Percentiles rank a stretch among this genome's conserved stretches.
These are phyloP conservation scores for Polymixis lichenea DNA, from an alignment of 2,888 invertebrate genomes.

Conservation along the genomic window DNA sequence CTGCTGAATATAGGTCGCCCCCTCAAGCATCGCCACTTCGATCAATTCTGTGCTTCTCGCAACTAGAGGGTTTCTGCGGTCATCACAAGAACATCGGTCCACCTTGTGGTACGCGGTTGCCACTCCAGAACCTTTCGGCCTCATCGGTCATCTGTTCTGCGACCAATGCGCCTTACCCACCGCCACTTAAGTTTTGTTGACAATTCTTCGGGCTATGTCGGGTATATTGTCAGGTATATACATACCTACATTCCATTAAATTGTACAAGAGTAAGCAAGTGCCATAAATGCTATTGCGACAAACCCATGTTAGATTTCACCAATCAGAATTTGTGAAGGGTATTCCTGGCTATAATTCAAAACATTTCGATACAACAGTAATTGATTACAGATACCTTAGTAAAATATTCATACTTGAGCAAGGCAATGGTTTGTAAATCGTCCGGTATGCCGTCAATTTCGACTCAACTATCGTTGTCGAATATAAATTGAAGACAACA, in stretches of 20 bases:
- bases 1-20: too few relatives aligned
- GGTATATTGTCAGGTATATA: not conserved
- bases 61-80: too few relatives aligned
- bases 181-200: too few relatives aligned
- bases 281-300: not conserved
- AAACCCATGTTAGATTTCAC: not conserved
- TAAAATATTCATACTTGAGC: slow-evolving; percentile 24
- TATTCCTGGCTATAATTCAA: not conserved
- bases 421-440: slow-evolving; percentile 6
- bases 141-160: too few relatives aligned
- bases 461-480: not conserved
- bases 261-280: not conserved
- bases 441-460: not conserved
- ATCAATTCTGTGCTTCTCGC: too few relatives aligned
- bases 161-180: not conserved
- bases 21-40: too few relatives aligned
- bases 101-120: too few relatives aligned
- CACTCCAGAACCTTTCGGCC: too few relatives aligned
- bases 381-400: not conserved
- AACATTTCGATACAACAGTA: not conserved
- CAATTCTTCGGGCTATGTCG: not conserved
- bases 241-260: not conserved
- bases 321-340: not conserved
- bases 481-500: slow-evolving; percentile 15
- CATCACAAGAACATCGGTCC: too few relatives aligned